Base-by-base conservation (phyloP, 2,113 vertebrate genomes). In the Bombycilla garrulus region DNA sequence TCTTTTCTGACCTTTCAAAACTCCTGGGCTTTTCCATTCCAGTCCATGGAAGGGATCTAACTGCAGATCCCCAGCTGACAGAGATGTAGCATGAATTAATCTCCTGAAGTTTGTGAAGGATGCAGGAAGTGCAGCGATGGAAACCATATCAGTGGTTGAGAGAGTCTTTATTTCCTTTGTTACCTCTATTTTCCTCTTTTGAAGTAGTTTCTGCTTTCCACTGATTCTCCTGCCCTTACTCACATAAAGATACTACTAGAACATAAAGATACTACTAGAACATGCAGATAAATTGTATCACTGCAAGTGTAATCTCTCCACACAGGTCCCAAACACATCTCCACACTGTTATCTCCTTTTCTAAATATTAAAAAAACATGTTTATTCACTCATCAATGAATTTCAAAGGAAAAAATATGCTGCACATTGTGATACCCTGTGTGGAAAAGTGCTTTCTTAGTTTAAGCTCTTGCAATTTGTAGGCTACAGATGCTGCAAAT, bases 21-120 rank as follows among this genome's bases (percentile, higher is more conserved):
- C 12, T 54, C 60, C 31, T 26, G 4, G n/a, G 57, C 12, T 85
- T 79, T 85, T 44, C 3, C 1, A 31, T 56, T 67, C 31, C n/a
- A 36, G 0, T 2, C 73, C 38, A 20, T 10, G 5, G 38, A 54
- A 54, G 6, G 26, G 14, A 0, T 38, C 25, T 12, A 47, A 38
- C 22, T 74, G 53, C 61, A 89, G 42, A 31, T 45, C 9, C 38
- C 19, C 51, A 62, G 40, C 33, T 70, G 44, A 28, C 44, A 23
- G 38, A 26, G 31, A 29, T 14, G 35, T 2, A 65, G 31, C 57
- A 33, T 36, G 20, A 57, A 64, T 29, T 44, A 44, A 76, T 51
- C 17, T 54, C 21, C 51, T 36, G 6, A 72, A 44, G 20, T 14
- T 48, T 36, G 70, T 44, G 53, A 79, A 76, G 31, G 12, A 15